Conservation (phyloP, 2,113 vertebrate species). For the Meleagris gallopavo region DNA sequence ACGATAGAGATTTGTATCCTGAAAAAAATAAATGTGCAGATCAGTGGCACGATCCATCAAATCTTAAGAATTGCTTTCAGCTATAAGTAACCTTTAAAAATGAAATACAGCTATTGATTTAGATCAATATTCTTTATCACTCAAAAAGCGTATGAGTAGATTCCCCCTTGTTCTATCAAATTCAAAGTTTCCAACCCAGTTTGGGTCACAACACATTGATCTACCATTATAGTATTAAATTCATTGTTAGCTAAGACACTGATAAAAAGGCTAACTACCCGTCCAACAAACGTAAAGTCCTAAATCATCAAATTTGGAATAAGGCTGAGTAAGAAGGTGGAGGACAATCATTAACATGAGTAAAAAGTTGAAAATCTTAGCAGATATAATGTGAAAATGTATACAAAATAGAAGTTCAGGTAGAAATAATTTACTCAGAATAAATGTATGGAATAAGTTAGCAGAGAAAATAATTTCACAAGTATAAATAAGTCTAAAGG, state of each 20-base stretch:
- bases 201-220: background rate
- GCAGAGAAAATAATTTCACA: background rate
- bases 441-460: background rate
- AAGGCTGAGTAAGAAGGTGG: background rate
- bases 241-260: background rate
- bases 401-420: background rate
- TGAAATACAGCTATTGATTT: background rate
- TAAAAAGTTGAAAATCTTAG: background rate
- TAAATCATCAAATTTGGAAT: background rate
- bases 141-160: background rate
- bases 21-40: background rate
- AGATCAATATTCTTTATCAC: background rate
- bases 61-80: background rate
- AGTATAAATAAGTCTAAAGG: background rate
- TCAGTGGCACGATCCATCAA: background rate
- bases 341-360: background rate
- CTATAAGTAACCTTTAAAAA: constrained; percentile 37
- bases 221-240: background rate
- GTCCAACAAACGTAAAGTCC: background rate
- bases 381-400: background rate
- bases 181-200: background rate
- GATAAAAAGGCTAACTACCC: background rate
- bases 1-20: background rate
- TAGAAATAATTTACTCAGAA: background rate
- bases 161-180: background rate